Base-by-base conservation (phyloP, 1,140 invertebrate species). In the Lanistes nyassanus region DNA sequence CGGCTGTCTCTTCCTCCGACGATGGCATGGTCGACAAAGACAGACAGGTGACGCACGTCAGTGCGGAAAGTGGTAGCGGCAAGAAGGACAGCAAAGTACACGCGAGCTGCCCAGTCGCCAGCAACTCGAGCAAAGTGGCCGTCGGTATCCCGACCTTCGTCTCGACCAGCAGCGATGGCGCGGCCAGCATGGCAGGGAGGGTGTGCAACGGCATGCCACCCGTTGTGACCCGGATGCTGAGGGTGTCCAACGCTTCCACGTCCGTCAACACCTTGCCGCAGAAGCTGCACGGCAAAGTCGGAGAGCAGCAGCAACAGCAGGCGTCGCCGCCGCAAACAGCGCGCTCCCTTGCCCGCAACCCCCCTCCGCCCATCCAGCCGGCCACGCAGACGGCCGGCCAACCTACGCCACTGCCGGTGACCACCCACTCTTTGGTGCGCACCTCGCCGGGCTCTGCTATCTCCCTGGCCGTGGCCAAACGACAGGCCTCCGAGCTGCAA, bases 201-300 rank as follows among this genome's bases (percentile, higher is more conserved):
- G 56, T 60, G 19, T 34, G 55, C 4, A 72, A 72, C 36, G 70
- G 70, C 11, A 72, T 72, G 70, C 56, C 70, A 16, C 26, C 55
- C n/a, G 70, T 72, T 37, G 70, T 72, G 6, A 62, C 70, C 19
- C 31, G 47, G 26, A 53, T 55, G 51, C 31, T 37, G 11, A 34
- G 70, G 5, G 55, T 72, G 34, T 56, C 13, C 70, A 72, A 72
- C 56, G 55, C 55, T 5, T n/a, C 56, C 55, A 72, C 70, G 4
- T 72, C 70, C 37, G 70, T 62, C 70, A 72, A 62, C 70, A 72
- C 70, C n/a, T 37, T 60, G 56, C 26, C 26, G 9, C 34, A 60
- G 29, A 60, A 72, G 26, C 70, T 39, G 56, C 70, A 55, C 26
- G 53, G 26, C 37, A 9, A 36, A 16, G 16, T 11, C 56, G 9